Conservation (phyloP, 2,888 invertebrate species). For the Dendrolimus houi region DNA sequence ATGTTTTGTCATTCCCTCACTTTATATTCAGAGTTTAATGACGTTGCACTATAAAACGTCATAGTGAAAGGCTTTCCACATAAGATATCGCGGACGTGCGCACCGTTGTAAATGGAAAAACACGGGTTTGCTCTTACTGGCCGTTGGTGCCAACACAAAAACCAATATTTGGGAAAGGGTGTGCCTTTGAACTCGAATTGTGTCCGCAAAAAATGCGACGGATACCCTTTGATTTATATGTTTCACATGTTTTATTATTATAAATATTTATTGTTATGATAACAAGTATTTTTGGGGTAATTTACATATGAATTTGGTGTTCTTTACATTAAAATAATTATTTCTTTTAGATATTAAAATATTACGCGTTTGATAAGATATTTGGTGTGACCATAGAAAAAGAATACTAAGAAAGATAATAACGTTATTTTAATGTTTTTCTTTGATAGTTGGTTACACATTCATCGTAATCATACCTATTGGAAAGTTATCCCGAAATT, state of each 20-base stretch:
- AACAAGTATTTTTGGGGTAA: too few species aligned
- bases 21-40: slow-evolving; percentile 70
- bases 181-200: slow-evolving; percentile 62
- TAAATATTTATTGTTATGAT: slow-evolving; percentile 19
- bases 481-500: too few species aligned
- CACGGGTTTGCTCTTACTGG: slow-evolving; percentile 73
- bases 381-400: too few species aligned
- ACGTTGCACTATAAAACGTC: slow-evolving; percentile 64
- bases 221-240: slow-evolving; percentile 69
- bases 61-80: slow-evolving; percentile 50
- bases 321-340: too few species aligned
- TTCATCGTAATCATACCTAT: too few species aligned
- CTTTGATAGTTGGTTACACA: too few species aligned
- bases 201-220: slow-evolving; percentile 52
- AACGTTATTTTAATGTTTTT: too few species aligned
- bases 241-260: slow-evolving; percentile 20
- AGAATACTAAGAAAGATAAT: too few species aligned
- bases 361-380: too few species aligned
- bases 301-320: too few species aligned
- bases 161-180: slow-evolving; percentile 72
- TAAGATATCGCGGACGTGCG: slow-evolving; percentile 59
- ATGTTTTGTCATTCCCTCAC: slow-evolving; percentile 74
- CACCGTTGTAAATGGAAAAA: slow-evolving; percentile 62
- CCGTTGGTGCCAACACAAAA: slow-evolving; percentile 54
- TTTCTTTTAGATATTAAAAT: too few species aligned